Base-by-base conservation (phyloP, 2,888 invertebrate genomes). In the Heteromurus nitidus region DNA sequence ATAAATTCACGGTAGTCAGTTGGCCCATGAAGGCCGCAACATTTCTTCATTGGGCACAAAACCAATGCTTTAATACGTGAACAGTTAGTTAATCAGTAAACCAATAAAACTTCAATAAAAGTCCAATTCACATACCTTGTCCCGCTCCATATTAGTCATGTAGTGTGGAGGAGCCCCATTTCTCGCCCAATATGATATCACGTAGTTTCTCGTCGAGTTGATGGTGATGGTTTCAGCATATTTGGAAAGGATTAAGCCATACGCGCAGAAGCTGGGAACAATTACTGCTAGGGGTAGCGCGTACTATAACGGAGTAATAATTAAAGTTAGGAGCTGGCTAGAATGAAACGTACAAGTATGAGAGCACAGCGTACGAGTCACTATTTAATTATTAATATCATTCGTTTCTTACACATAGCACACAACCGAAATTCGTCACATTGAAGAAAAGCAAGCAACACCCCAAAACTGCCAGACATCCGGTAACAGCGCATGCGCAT, bases 271-370 rank as follows among this genome's bases (percentile, higher is more conserved):
- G 11, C 42, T 11, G 24, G 72, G 72, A 5, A 72, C 30, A 11
- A 60, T 3, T 1, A 60, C 1, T 28, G 18, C 13, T 24, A 47
- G 7, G 3, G 72, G 60, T 3, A 72, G 20, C 13, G 28, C 28
- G 24, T 44, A 72, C 72, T 72, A 55, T n/a, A n/a, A n/a, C n/a
- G n/a, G n/a, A n/a, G n/a, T n/a, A n/a, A 13, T 44, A 68, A 28
- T 47, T 44, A 53, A 30, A 53, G 44, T 44, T 22, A 2, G 2
- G 1, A 3, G 42, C 42, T 20, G 11, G 13, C 42, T n/a, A 31
- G 22, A 36, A 36, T 36, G 7, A 36, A 5, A 36, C 36, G 9
- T 20, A 20, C 11, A 3, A 47, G 3, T 47, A 3, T 47, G 11
- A n/a, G 3, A 3, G 47, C 7, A 47, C 3, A 16, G 3, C 9